Evolutionary conservation across 2,113 vertebrate species (phyloP).

Genomic region (Origma solitaria): DNA sequence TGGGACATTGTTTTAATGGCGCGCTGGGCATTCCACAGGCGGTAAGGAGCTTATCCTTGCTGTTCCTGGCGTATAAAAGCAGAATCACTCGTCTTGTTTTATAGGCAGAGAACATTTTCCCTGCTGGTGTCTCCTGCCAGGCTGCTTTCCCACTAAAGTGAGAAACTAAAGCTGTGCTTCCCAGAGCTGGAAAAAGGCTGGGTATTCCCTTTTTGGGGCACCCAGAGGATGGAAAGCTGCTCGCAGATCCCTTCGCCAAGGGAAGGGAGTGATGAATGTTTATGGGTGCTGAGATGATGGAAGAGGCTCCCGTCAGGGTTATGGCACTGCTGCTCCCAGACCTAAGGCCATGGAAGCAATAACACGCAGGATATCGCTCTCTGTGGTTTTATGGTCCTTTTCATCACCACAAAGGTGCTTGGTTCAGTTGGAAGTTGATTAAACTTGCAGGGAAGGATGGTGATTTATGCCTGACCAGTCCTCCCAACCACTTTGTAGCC

Average conservation of each 20-base stretch:
- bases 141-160: too few relatives aligned
- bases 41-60: background rate
- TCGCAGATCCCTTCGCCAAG: background rate
- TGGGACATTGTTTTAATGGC: background rate
- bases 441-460: background rate
- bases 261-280: background rate
- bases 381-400: background rate
- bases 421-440: background rate
- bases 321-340: background rate
- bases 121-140: background rate
- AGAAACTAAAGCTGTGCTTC: background rate
- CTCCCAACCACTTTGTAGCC: background rate
- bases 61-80: background rate
- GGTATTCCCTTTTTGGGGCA: background rate
- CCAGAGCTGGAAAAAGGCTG: background rate
- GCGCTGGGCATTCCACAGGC: background rate
- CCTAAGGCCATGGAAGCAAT: background rate
- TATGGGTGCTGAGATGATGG: background rate
- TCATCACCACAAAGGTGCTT: background rate
- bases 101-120: background rate
- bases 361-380: rapidly evolving
- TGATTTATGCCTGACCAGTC: background rate
- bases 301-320: background rate
- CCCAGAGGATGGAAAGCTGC: background rate
- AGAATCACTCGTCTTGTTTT: background rate